A percentile compares a stretch with the other conserved stretches of the same genome.
These are phyloP conservation scores for Deladenus siricidicola DNA, from an alignment of 2,888 invertebrate genomes.

Conservation along the genomic window DNA sequence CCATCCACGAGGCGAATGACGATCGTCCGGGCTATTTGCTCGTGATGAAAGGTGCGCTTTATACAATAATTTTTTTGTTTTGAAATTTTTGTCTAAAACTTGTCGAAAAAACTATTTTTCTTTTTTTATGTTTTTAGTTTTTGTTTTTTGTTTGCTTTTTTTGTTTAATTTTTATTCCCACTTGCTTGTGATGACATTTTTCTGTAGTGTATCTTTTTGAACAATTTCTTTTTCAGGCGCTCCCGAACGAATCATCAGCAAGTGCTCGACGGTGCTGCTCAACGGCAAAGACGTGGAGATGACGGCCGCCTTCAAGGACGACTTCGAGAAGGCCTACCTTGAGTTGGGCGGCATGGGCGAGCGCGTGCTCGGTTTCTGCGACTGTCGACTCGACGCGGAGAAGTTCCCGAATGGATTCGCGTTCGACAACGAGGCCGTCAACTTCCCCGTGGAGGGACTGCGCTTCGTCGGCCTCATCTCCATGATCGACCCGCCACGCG, in stretches of 20 bases:
- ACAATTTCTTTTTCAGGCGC: constrained; percentile 39
- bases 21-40: constrained; percentile 70
- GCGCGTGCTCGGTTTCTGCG: constrained; percentile 70
- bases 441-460: constrained; percentile 61
- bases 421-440: constrained; percentile 64
- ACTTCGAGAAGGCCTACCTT: constrained; percentile 65
- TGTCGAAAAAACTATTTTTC: too few relatives aligned
- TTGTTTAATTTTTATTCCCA: too few relatives aligned
- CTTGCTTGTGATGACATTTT: too few relatives aligned
- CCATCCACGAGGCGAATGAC: constrained; percentile 83
- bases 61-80: too few relatives aligned
- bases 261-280: constrained; percentile 61
- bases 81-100: too few relatives aligned
- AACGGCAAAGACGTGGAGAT: constrained; percentile 57
- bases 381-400: constrained; percentile 76
- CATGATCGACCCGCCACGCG: constrained; percentile 56
- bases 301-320: constrained; percentile 54
- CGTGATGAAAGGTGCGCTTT: constrained; percentile 69
- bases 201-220: not conserved
- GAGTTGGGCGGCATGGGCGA: constrained; percentile 63
- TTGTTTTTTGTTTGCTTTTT: too few relatives aligned
- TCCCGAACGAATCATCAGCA: constrained; percentile 75
- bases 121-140: too few relatives aligned
- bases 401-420: constrained; percentile 69
- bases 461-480: constrained; percentile 56